Conservation (phyloP, 2,797 vertebrate genomes). For the Manis pentadactyla region DNA sequence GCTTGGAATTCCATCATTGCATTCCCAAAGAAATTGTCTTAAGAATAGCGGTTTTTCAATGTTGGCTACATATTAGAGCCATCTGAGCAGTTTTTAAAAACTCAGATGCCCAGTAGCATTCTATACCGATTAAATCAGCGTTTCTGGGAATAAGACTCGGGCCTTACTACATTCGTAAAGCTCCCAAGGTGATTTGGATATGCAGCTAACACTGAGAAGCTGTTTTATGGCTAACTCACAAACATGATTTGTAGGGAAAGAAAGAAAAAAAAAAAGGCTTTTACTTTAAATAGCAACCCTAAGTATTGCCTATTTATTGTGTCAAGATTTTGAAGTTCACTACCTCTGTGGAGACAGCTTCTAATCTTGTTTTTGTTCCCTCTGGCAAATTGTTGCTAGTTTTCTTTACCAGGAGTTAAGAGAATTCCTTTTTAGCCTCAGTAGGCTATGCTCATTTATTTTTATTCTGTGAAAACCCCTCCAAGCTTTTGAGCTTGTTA, state of each 20-base stretch:
- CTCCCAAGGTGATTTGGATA: neutral
- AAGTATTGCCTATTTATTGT: conserved; percentile 66
- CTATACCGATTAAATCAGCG: neutral
- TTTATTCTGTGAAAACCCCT: conserved; percentile 76
- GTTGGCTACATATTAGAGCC: neutral
- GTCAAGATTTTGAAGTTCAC: conserved; percentile 72
- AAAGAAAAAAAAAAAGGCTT: neutral
- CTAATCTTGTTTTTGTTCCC: conserved; percentile 79
- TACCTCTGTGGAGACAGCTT: conserved; percentile 69
- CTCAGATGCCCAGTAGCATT: neutral
- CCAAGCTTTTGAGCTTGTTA: conserved; percentile 77
- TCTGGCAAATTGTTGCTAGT: conserved; percentile 69
- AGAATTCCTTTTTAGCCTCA: conserved; percentile 76
- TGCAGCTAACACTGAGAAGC: conserved; percentile 10
- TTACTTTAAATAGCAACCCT: conserved; percentile 66
- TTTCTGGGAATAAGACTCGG: neutral
- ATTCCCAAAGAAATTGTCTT: neutral
- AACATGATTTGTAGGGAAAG: conserved; percentile 39
- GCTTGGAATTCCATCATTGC: neutral
- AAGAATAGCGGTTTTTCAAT: neutral
- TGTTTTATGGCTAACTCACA: conserved; percentile 6
- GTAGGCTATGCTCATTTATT: conserved; percentile 78
- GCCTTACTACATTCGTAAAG: neutral
- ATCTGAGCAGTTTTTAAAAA: neutral
- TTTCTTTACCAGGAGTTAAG: conserved; percentile 79